A percentile compares a stretch with the other conserved stretches of the same genome.
Evolutionary conservation across 1,140 invertebrate genomes (phyloP).

Genomic region (Trachymyrmex cornetzi): DNA sequence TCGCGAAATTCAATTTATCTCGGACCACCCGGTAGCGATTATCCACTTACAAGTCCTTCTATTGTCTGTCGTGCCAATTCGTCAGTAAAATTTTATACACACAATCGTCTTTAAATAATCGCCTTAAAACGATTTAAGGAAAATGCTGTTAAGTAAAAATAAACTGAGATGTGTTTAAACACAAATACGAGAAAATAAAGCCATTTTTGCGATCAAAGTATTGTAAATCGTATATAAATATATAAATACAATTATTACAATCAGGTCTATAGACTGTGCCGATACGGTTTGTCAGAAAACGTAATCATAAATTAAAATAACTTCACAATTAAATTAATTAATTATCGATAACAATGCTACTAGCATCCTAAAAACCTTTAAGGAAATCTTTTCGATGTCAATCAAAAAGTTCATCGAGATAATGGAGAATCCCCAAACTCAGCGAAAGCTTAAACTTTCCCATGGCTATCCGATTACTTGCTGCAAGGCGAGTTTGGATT

Average conservation of each 20-base stretch:
- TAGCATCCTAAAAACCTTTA: no score
- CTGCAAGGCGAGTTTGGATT: conserved; percentile 35
- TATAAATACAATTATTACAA: no score
- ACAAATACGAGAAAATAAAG: no score
- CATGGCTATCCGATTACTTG: conserved; percentile 72
- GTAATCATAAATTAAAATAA: no score
- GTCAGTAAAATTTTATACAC: conserved; percentile 1
- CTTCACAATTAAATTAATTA: no score
- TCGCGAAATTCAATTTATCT: conserved; percentile 61
- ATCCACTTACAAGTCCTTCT: conserved; percentile 43
- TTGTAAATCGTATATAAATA: no score
- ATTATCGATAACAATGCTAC: no score
- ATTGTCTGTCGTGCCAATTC: neutral
- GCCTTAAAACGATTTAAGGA: neutral
- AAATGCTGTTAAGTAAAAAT: no score
- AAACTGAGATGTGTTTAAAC: no score
- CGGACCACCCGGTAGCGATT: conserved; percentile 53
- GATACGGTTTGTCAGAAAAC: no score
- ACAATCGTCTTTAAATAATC: neutral
- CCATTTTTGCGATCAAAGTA: no score
- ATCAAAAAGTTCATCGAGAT: neutral
- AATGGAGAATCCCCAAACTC: conserved; percentile 1
- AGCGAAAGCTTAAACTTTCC: conserved; percentile 62
- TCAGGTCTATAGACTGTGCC: no score
- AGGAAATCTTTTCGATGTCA: neutral